Evolutionary conservation across 1,140 invertebrate species (phyloP).

Genomic region (Orius insidiosus): DNA sequence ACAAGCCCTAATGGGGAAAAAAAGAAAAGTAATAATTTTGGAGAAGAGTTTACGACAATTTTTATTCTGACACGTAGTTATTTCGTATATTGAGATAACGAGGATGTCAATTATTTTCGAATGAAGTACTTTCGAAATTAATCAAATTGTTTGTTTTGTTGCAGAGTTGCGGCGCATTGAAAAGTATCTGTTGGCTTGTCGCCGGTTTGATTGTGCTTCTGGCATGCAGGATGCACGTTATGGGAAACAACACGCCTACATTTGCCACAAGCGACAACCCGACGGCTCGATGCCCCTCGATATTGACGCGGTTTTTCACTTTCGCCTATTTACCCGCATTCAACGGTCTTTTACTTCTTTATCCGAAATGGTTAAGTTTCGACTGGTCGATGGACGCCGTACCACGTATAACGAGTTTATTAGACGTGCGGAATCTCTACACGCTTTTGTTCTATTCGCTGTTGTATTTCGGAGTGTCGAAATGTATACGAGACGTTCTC

Average conservation of each 20-base stretch:
- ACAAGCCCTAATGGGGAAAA: no score
- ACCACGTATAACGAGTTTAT: constrained; percentile 51
- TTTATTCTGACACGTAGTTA: no score
- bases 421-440: constrained; percentile 56
- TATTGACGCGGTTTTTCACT: constrained; percentile 56
- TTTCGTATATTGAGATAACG: no score
- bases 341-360: constrained; percentile 66
- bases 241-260: constrained; percentile 45
- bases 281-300: constrained; percentile 53
- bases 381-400: constrained; percentile 94
- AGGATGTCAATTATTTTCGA: no score
- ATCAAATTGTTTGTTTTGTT: constrained; percentile 21
- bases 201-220: constrained; percentile 36
- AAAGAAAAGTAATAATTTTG: no score
- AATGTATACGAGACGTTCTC: neutral
- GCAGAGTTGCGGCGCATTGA: constrained; percentile 39
- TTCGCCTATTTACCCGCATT: constrained; percentile 76
- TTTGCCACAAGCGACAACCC: constrained; percentile 85
- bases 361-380: constrained; percentile 68
- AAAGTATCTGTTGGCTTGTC: constrained; percentile 40
- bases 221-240: constrained; percentile 39
- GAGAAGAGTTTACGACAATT: no score
- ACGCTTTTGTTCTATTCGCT: constrained; percentile 45
- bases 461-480: constrained; percentile 8
- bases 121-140: no score